Evolutionary conservation across 1,140 invertebrate species (phyloP), one percentile per base, ranked within the genome.

Genomic region (Cotesia vestalis): DNA sequence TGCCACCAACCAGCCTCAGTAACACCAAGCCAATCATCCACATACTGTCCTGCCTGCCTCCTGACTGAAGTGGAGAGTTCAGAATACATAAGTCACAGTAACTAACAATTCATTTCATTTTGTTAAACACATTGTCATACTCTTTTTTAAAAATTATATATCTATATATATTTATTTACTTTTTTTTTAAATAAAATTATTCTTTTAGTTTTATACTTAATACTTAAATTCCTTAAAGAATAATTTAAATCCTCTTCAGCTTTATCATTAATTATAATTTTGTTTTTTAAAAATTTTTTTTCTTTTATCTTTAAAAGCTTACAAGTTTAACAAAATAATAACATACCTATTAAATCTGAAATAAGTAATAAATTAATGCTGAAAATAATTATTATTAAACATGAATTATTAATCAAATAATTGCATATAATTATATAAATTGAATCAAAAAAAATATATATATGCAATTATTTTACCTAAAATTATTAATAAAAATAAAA

Each of bases 1-100:
- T 84, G 84, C 82, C 84, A 86, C 82, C 84, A 84, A 84, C 82
- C 84, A 84, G 85, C 83, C 83, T 84, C 85, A 85, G 83, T 83
- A 46, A 46, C 40, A 86, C 84, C 84, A 78, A 84, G 82, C 83
- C 81, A 85, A 81, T 11, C 40, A 46, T 85, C 83, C 84, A 85
- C 80, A 86, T 81, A 84, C 83, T 86, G 85, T 85, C 84, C 85
- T 87, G 84, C 83, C 84, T 87, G 85, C 85, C 83, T 86, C 84
- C 83, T 87, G 85, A 87, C 81, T 86, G 85, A 87, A 86, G 85
- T 86, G 85, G 85, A 87, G 84, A 85, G 85, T 87, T 87, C 85
- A 87, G 84, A 86, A 87, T 80, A 86, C 84, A 86, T 86, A 85
- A 86, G 83, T 86, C 82, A 27, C 27, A 60, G n/a, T 51, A 59